phyloP scores from a whole-genome alignment of 1,140 invertebrate genomes.

The Phymastichus coffea region DNA sequence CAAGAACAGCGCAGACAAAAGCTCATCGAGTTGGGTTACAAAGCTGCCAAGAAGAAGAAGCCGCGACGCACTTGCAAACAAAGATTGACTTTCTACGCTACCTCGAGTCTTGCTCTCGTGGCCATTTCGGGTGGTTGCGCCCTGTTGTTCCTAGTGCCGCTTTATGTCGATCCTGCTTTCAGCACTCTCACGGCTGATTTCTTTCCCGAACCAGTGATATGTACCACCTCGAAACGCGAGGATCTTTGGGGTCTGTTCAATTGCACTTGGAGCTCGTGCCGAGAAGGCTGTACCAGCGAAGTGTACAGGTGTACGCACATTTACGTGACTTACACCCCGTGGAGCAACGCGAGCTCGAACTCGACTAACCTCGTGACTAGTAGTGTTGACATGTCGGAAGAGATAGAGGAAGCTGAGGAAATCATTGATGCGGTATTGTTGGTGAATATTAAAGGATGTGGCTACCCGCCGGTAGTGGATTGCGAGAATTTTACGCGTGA shows the following conservation, averaged over 20 bases:
- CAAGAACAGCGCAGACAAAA: conserved; percentile 71
- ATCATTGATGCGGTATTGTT: conserved; percentile 67
- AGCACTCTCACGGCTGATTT: conserved; percentile 84
- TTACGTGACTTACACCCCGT: conserved; percentile 73
- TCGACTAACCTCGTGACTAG: background rate
- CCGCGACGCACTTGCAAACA: conserved; percentile 71
- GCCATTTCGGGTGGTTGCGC: conserved; percentile 80
- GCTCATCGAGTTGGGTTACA: conserved; percentile 66
- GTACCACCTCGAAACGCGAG: conserved; percentile 74
- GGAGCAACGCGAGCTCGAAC: conserved; percentile 38
- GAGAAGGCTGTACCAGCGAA: conserved; percentile 86
- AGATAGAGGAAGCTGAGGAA: conserved; percentile 33
- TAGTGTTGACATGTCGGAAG: too few species aligned
- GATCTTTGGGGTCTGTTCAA: conserved; percentile 76
- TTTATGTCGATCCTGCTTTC: conserved; percentile 89
- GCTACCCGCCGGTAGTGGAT: conserved; percentile 83
- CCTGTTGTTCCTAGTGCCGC: conserved; percentile 80
- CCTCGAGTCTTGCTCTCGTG: conserved; percentile 73
- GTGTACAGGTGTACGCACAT: conserved; percentile 83
- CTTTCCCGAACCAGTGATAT: conserved; percentile 73
- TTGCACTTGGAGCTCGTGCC: conserved; percentile 83
- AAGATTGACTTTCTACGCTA: conserved; percentile 75
- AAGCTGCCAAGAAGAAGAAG: conserved; percentile 54
- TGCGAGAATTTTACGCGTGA: conserved; percentile 79
- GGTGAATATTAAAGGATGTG: conserved; percentile 83